Conservation (phyloP, 2,888 invertebrate genomes). For the Cerceris rybyensis region DNA sequence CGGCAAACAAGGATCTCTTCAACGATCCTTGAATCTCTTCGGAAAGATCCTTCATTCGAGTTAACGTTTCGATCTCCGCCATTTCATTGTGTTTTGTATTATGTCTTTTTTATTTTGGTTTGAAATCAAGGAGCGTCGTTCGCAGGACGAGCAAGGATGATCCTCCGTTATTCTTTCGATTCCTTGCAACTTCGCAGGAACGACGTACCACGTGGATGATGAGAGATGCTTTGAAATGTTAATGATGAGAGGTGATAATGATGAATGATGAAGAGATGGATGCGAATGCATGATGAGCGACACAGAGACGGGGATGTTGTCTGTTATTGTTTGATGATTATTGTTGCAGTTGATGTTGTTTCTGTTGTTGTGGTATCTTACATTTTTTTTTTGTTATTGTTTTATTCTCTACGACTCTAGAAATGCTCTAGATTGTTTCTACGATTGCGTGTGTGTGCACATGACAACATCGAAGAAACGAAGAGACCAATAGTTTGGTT, state of each 20-base stretch:
- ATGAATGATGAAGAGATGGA: conserved; percentile 42
- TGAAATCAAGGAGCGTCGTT: background rate
- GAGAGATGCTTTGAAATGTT: conserved; percentile 15
- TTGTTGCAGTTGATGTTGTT: conserved; percentile 47
- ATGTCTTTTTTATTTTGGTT: background rate
- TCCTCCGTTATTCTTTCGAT: conserved; percentile 7
- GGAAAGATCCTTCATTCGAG: conserved; percentile 2
- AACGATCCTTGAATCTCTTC: conserved; percentile 8
- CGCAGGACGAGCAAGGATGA: conserved; percentile 20
- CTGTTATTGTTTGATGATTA: no score
- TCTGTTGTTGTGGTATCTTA: conserved; percentile 42
- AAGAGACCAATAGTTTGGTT: conserved; percentile 48
- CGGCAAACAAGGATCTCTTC: conserved; percentile 1
- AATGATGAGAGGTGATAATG: conserved; percentile 32
- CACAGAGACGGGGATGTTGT: conserved; percentile 38
- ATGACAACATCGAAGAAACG: conserved; percentile 74
- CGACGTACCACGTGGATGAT: conserved; percentile 27
- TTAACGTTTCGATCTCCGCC: background rate
- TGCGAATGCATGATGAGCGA: conserved; percentile 43
- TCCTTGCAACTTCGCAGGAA: conserved; percentile 24
- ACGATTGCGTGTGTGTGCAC: conserved; percentile 68
- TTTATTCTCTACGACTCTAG: conserved; percentile 63
- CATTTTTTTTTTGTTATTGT: conserved; percentile 14
- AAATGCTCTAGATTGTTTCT: conserved; percentile 70
- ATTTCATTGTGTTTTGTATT: background rate